Percentiles rank a stretch among this genome's conserved stretches.
These are phyloP conservation scores for Rhagonycha lutea DNA, from an alignment of 2,888 invertebrate species.

Conservation along the genomic window DNA sequence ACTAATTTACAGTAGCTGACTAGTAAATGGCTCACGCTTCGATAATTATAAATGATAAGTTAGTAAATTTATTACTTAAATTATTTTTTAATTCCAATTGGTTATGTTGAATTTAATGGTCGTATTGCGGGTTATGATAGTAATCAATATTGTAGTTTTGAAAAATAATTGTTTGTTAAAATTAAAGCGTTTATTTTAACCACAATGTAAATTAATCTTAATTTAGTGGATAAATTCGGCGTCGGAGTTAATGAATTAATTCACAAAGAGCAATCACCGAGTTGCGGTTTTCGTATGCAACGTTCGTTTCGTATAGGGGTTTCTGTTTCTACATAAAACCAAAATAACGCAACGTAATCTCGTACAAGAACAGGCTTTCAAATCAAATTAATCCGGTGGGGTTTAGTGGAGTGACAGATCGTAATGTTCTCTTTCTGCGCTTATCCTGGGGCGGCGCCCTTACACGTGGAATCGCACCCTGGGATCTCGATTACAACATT, in stretches of 20 bases:
- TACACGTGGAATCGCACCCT: slow-evolving; percentile 30
- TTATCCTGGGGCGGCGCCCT: slow-evolving; percentile 28
- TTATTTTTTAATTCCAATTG: neutral
- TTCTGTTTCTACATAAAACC: slow-evolving; percentile 9
- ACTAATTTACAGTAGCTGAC: slow-evolving; percentile 10
- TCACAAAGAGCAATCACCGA: slow-evolving; percentile 11
- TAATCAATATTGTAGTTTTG: neutral
- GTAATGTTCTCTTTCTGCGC: slow-evolving; percentile 42
- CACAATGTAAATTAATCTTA: slow-evolving; percentile 17
- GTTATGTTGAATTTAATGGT: neutral
- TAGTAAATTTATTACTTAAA: slow-evolving; percentile 5
- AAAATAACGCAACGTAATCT: slow-evolving; percentile 31
- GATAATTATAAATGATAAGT: slow-evolving; percentile 11
- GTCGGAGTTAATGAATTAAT: slow-evolving; percentile 16
- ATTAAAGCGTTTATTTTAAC: slow-evolving; percentile 6
- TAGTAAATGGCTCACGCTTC: slow-evolving; percentile 9
- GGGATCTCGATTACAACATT: slow-evolving; percentile 29
- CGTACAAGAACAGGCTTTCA: slow-evolving; percentile 37
- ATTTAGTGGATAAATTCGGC: slow-evolving; percentile 16
- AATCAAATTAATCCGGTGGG: slow-evolving; percentile 46
- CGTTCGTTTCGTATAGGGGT: neutral
- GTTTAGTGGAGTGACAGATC: slow-evolving; percentile 45
- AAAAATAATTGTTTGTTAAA: slow-evolving; percentile 19
- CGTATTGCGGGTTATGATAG: neutral
- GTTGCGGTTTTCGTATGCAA: slow-evolving; percentile 20